Evolutionary conservation across 2,797 vertebrate genomes (phyloP).

Genomic region (Aplochiton taeniatus): DNA sequence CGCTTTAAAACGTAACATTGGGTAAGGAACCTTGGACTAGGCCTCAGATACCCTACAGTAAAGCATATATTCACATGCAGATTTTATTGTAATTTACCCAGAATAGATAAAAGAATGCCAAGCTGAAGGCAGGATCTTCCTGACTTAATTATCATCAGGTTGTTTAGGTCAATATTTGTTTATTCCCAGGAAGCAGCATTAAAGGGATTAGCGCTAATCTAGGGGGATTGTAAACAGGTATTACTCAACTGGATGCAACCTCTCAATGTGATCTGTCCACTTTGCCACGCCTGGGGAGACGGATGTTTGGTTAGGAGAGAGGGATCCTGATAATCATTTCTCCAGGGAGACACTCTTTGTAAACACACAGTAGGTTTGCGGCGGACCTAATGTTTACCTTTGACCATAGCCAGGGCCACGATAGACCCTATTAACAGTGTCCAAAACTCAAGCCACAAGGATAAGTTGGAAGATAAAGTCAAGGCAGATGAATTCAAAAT

Average conservation of each 20-base stretch:
- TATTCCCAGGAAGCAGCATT: slow-evolving; percentile 65
- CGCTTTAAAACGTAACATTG: no score
- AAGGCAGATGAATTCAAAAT: no score
- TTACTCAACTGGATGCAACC: slow-evolving; percentile 57
- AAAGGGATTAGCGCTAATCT: slow-evolving; percentile 71
- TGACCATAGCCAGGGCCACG: slow-evolving; percentile 47
- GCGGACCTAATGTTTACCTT: slow-evolving; percentile 65
- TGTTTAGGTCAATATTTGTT: slow-evolving; percentile 67
- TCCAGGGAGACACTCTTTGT: slow-evolving; percentile 59
- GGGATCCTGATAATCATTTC: slow-evolving; percentile 58
- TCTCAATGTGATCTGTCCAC: slow-evolving; percentile 48
- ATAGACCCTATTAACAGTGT: slow-evolving; percentile 27
- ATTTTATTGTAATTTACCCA: background rate
- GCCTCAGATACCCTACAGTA: background rate
- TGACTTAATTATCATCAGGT: slow-evolving; percentile 64
- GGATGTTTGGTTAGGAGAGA: slow-evolving; percentile 66
- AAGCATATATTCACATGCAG: background rate
- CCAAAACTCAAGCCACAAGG: background rate
- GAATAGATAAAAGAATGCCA: slow-evolving; percentile 20
- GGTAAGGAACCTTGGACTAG: no score
- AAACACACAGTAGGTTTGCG: slow-evolving; percentile 54
- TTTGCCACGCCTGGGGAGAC: slow-evolving; percentile 47
- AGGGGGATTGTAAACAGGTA: slow-evolving; percentile 63
- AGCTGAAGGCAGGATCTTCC: slow-evolving; percentile 31
- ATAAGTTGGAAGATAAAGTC: no score